Conservation (phyloP, 2,113 vertebrate species). For the Mobula hypostoma region DNA sequence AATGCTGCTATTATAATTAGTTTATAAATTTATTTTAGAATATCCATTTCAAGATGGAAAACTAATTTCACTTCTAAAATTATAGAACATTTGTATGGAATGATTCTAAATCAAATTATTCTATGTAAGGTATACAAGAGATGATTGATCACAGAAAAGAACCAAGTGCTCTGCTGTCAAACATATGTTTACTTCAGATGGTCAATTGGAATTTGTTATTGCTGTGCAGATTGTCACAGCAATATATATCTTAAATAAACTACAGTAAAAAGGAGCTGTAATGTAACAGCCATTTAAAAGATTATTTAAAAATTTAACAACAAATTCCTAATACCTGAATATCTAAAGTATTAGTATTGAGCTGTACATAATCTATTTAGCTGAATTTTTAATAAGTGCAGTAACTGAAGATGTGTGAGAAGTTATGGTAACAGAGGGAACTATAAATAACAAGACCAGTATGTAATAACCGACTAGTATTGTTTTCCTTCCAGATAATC, state of each 20-base stretch:
- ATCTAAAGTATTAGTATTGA: neutral
- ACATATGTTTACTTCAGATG: neutral
- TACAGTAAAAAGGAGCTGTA: neutral
- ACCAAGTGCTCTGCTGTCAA: neutral
- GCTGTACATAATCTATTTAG: neutral
- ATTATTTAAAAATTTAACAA: neutral
- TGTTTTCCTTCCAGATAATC: slow-evolving; percentile 65
- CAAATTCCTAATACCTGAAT: neutral
- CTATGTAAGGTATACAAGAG: neutral
- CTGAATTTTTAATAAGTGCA: neutral
- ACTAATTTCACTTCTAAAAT: neutral
- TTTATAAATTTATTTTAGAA: neutral
- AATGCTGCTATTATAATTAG: neutral
- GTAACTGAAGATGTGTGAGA: neutral
- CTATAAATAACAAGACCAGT: neutral
- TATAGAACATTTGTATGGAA: neutral
- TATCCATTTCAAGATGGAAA: neutral
- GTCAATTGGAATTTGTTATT: neutral
- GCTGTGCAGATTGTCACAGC: neutral
- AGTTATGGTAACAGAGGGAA: neutral
- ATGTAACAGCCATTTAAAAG: neutral
- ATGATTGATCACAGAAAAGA: neutral
- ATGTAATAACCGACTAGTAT: neutral
- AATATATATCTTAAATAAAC: neutral
- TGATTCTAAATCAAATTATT: neutral